A percentile compares a stretch with the other conserved stretches of the same genome.
These are phyloP conservation scores for Heliconius hortense DNA, from an alignment of 2,888 invertebrate species.

Conservation along the genomic window DNA sequence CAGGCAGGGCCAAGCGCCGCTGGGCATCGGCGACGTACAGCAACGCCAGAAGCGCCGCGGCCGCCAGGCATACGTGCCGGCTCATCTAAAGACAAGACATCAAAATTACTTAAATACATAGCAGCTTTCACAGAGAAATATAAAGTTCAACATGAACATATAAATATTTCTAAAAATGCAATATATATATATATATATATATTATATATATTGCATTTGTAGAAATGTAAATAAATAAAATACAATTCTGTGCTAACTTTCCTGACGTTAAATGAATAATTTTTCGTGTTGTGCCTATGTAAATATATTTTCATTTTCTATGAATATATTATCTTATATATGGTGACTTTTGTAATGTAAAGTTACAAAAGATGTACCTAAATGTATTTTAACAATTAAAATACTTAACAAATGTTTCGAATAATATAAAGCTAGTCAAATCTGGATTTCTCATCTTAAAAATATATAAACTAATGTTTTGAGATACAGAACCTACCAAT, in stretches of 20 bases:
- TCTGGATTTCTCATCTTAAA: no score
- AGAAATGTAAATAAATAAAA: no score
- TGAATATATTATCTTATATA: not conserved
- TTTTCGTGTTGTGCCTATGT: no score
- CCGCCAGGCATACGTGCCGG: constrained; percentile 68
- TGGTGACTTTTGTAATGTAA: not conserved
- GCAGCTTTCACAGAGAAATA: not conserved
- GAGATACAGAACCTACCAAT: not conserved
- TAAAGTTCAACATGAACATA: not conserved
- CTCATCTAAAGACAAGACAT: constrained; percentile 62
- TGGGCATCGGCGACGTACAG: constrained; percentile 89
- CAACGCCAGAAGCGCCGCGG: constrained; percentile 78
- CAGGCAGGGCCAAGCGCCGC: constrained; percentile 92
- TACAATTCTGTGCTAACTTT: no score
- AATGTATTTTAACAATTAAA: no score
- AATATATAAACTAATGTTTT: not conserved
- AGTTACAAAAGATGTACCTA: not conserved
- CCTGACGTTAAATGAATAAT: no score
- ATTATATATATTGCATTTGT: no score
- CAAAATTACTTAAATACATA: not conserved
- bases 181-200: no score
- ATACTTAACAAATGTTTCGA: no score
- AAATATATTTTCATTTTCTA: no score
- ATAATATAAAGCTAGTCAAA: no score
- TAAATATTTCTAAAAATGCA: no score